phyloP scores from a whole-genome alignment of 2,888 invertebrate genomes.

The Apamea crenata region DNA sequence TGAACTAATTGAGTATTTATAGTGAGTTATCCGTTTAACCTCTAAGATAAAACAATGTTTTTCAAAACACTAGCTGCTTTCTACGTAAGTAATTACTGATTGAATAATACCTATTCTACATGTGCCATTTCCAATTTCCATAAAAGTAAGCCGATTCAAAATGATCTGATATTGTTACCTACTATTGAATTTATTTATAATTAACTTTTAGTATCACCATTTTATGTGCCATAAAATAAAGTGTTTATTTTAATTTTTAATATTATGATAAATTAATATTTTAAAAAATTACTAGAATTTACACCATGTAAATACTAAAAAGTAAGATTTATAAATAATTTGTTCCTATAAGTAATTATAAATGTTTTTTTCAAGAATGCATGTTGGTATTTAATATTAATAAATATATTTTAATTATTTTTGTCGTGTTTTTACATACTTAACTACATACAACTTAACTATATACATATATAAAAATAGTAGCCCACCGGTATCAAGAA shows the following conservation, averaged over 20 bases:
- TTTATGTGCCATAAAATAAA: constrained; percentile 53
- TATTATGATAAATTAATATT: constrained; percentile 18
- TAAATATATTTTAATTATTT: constrained; percentile 50
- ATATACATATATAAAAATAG: too few species aligned
- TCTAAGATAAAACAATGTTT: constrained; percentile 18
- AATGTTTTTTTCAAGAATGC: constrained; percentile 52
- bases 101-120: background rate
- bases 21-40: constrained; percentile 11
- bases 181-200: constrained; percentile 14
- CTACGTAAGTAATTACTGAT: background rate
- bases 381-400: constrained; percentile 58
- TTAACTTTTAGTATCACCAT: constrained; percentile 20
- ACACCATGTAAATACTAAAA: constrained; percentile 67
- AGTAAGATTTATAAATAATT: constrained; percentile 49
- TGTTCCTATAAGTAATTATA: constrained; percentile 59
- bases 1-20: constrained; percentile 5
- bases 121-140: constrained; percentile 7
- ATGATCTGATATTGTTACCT: constrained; percentile 39
- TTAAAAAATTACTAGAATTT: constrained; percentile 61
- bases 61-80: constrained; percentile 7
- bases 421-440: background rate
- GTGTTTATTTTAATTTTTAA: constrained; percentile 23
- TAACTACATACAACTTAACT: too few species aligned
- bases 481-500: too few species aligned
- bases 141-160: constrained; percentile 7